phyloP scores from a whole-genome alignment of 2,113 vertebrate genomes.

The Peromyscus polionotus region DNA sequence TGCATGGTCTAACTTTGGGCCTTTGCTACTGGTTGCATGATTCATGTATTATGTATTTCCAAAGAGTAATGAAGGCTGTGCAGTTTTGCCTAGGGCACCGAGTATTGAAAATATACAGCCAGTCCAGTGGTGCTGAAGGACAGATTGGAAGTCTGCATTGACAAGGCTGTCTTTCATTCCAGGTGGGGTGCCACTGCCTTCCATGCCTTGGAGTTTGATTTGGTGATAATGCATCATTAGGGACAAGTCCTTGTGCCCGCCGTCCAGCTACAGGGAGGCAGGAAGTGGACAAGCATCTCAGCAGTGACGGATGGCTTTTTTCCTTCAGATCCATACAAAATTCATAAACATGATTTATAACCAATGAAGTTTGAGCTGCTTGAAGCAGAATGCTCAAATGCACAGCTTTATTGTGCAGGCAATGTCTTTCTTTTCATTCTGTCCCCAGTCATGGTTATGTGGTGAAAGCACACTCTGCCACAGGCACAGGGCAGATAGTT shows the following conservation, averaged over 20 bases:
- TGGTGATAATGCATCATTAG: not conserved
- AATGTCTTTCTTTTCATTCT: not conserved
- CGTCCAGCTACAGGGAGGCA: not conserved
- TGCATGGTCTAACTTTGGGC: not conserved
- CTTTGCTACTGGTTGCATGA: not conserved
- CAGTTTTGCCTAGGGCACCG: not conserved
- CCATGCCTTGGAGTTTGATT: not conserved
- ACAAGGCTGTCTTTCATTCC: not conserved
- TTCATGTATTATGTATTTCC: slow-evolving; percentile 32
- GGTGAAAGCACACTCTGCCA: not conserved
- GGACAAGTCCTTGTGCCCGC: not conserved
- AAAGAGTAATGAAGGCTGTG: not conserved
- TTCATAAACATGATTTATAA: slow-evolving; percentile 42
- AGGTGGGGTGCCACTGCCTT: not conserved
- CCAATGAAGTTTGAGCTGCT: not conserved
- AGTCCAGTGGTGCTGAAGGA: not conserved
- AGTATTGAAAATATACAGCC: not conserved
- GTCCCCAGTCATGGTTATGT: accelerated
- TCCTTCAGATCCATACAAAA: not conserved
- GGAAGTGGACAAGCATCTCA: not conserved
- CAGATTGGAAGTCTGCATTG: accelerated
- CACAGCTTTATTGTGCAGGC: not conserved
- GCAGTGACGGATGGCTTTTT: not conserved
- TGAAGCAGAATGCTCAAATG: not conserved
- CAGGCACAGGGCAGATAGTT: not conserved